These are phyloP conservation scores for Cydia strobilella DNA, from an alignment of 1,140 invertebrate species.

Conservation along the genomic window DNA sequence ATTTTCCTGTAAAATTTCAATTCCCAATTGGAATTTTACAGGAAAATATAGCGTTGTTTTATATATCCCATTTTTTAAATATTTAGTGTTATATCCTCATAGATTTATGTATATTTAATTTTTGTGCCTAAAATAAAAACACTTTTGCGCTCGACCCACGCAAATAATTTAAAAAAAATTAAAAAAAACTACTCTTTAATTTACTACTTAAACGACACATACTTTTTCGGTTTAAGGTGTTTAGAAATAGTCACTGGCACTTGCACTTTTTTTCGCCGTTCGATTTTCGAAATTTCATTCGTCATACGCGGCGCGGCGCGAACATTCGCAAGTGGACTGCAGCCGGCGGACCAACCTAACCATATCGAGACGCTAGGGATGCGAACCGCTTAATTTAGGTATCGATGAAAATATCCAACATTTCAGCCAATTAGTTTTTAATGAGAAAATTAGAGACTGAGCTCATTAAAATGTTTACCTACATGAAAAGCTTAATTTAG, in stretches of 20 bases:
- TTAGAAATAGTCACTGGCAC: conserved; percentile 34
- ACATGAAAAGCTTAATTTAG: neutral
- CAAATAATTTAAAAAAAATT: neutral
- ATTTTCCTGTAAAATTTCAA: neutral
- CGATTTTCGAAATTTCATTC: conserved; percentile 51
- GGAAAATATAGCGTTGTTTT: too few species aligned
- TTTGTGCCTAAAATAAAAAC: neutral
- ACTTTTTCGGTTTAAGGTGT: conserved; percentile 23
- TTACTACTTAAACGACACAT: neutral
- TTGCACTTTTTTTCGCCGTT: conserved; percentile 38
- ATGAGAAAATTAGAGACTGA: neutral
- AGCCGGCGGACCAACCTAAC: conserved; percentile 43
- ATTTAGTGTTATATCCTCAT: too few species aligned
- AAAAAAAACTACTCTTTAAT: neutral
- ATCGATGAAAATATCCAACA: conserved; percentile 41
- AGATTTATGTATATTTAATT: neutral
- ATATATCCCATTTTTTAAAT: neutral
- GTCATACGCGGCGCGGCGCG: conserved; percentile 49
- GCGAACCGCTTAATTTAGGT: conserved; percentile 43
- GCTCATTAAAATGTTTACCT: neutral
- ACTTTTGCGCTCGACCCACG: neutral
- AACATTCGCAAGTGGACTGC: conserved; percentile 57
- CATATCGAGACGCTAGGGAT: conserved; percentile 44
- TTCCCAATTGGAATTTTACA: neutral
- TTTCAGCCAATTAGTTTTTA: conserved; percentile 1